Percentiles rank a stretch among this genome's conserved stretches.
Evolutionary conservation across 2,113 vertebrate species (phyloP).

Genomic region (Aramus guarauna): DNA sequence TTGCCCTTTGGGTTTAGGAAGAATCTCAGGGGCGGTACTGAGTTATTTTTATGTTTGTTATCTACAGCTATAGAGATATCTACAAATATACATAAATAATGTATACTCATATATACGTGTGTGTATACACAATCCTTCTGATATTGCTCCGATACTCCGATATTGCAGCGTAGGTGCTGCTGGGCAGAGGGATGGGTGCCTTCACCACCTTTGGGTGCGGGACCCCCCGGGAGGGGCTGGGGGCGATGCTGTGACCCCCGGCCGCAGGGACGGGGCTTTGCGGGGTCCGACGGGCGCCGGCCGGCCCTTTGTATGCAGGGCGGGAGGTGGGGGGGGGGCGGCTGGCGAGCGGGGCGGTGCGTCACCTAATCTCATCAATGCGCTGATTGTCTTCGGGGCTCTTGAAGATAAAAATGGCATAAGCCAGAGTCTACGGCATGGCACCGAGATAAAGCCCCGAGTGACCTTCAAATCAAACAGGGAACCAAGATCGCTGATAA

Average conservation of each 20-base stretch:
- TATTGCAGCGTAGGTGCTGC: not conserved
- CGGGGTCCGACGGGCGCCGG: not conserved
- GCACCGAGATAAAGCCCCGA: slow-evolving; percentile 63
- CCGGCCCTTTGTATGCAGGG: slow-evolving; percentile 70
- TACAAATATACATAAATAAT: not conserved
- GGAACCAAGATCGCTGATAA: slow-evolving; percentile 68
- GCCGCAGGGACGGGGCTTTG: not conserved
- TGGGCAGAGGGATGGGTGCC: not conserved
- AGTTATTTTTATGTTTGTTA: not conserved
- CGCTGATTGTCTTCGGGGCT: slow-evolving; percentile 65
- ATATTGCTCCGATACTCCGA: not conserved
- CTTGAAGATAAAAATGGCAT: slow-evolving; percentile 68
- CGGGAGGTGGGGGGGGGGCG: not conserved
- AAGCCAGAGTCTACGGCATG: slow-evolving; percentile 50
- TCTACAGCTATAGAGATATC: not conserved
- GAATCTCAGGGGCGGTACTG: not conserved
- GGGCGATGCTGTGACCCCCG: not conserved
- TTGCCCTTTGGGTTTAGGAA: not conserved
- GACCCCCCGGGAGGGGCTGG: not conserved
- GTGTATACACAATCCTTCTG: not conserved
- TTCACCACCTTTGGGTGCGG: accelerated
- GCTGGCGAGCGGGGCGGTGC: not conserved
- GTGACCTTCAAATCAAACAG: slow-evolving; percentile 73
- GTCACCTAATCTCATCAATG: slow-evolving; percentile 74
- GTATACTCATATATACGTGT: not conserved